These are phyloP conservation scores for Arizona elegans DNA, from an alignment of 2,113 vertebrate species.

Conservation along the genomic window DNA sequence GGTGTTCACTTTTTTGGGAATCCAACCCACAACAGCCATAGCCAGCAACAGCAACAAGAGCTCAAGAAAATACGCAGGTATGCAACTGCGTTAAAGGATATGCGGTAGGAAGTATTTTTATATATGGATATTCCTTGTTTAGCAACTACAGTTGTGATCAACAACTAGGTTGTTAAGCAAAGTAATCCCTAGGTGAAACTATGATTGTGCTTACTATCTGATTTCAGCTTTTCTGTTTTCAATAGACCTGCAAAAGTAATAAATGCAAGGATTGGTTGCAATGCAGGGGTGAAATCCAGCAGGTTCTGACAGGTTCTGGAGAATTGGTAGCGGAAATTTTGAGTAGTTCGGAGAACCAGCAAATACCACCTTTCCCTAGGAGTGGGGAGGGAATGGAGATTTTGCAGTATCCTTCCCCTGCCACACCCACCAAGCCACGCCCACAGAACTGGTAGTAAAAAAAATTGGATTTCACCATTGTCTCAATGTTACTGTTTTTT, in stretches of 20 bases:
- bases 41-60: not conserved
- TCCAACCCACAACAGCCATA: not conserved
- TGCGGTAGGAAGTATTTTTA: not conserved
- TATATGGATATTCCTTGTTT: not conserved
- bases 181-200: not conserved
- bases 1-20: not conserved
- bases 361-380: too few relatives aligned
- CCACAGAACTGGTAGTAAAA: too few relatives aligned
- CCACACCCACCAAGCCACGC: too few relatives aligned
- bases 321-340: too few relatives aligned
- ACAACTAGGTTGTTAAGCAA: not conserved
- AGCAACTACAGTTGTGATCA: not conserved
- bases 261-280: not conserved
- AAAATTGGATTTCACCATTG: too few relatives aligned
- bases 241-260: not conserved
- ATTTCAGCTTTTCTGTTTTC: not conserved
- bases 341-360: too few relatives aligned
- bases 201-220: not conserved
- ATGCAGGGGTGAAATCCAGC: not conserved
- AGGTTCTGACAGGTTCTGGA: too few relatives aligned
- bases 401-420: too few relatives aligned
- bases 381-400: too few relatives aligned
- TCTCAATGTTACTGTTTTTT: not conserved
- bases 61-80: not conserved
- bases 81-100: not conserved